These are phyloP conservation scores for Hemichromis elongatus DNA, from an alignment of 2,113 vertebrate species.

Conservation along the genomic window DNA sequence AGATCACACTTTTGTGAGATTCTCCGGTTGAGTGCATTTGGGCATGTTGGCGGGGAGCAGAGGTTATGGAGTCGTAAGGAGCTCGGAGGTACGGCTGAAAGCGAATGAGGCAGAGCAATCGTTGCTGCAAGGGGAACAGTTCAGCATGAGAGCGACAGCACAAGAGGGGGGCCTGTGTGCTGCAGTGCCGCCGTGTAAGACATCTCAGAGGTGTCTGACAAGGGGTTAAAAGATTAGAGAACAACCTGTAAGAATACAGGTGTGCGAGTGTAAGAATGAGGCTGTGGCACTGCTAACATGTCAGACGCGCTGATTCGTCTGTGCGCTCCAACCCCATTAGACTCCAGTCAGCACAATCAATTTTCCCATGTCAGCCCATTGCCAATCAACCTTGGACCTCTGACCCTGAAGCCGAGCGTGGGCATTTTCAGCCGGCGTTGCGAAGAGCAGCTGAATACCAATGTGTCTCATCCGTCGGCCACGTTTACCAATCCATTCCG, in stretches of 20 bases:
- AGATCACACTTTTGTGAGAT: constrained; percentile 20
- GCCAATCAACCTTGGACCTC: constrained; percentile 61
- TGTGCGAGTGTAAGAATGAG: not conserved
- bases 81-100: constrained; percentile 32
- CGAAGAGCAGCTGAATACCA: constrained; percentile 53
- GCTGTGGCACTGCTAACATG: constrained; percentile 16
- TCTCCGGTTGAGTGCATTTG: constrained; percentile 14
- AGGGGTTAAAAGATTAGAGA: constrained; percentile 38
- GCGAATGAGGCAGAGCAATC: constrained; percentile 39
- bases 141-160: constrained; percentile 16
- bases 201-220: constrained; percentile 28
- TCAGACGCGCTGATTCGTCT: not conserved
- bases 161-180: not conserved
- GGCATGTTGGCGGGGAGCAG: constrained; percentile 6
- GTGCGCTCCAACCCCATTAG: constrained; percentile 36
- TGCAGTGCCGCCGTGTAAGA: not conserved
- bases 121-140: constrained; percentile 40
- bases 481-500: constrained; percentile 33
- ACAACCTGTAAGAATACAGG: constrained; percentile 40
- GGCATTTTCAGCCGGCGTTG: constrained; percentile 31
- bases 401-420: constrained; percentile 45
- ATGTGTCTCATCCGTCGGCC: constrained; percentile 44
- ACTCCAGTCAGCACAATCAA: constrained; percentile 47
- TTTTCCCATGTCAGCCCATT: constrained; percentile 54
- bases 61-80: constrained; percentile 16